These are phyloP conservation scores for Ecdyonurus torrentis DNA, from an alignment of 2,888 invertebrate genomes.

Conservation along the genomic window DNA sequence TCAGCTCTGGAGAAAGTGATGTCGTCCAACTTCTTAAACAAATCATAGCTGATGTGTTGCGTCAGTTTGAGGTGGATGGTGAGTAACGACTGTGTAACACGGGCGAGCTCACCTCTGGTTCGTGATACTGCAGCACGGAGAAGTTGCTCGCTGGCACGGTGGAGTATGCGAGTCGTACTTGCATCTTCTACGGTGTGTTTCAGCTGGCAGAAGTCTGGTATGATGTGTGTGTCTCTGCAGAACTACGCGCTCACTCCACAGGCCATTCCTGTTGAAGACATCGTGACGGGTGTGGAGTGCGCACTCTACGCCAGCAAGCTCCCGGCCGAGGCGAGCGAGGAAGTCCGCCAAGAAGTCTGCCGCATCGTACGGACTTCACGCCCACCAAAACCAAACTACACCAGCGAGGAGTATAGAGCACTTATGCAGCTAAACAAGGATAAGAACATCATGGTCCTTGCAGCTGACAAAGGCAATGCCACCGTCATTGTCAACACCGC, in stretches of 20 bases:
- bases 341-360: background rate
- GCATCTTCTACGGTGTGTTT: too few species aligned
- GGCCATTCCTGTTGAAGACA: background rate
- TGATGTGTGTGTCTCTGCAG: too few species aligned
- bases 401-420: background rate
- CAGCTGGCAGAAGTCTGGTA: too few species aligned
- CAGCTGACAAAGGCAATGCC: background rate
- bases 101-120: too few species aligned
- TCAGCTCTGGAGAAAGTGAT: too few species aligned
- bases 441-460: background rate
- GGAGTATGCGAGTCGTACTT: too few species aligned
- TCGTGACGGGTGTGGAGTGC: background rate
- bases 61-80: too few species aligned
- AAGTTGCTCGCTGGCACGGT: too few species aligned
- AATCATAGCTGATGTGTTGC: too few species aligned
- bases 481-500: background rate
- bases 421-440: background rate
- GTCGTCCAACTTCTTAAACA: too few species aligned
- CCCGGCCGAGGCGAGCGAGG: background rate
- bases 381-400: background rate
- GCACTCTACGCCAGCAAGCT: background rate
- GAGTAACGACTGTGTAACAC: too few species aligned
- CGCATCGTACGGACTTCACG: background rate
- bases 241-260: background rate
- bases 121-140: too few species aligned